These are phyloP conservation scores for Menura novaehollandiae DNA, from an alignment of 2,113 vertebrate species.

Conservation along the genomic window DNA sequence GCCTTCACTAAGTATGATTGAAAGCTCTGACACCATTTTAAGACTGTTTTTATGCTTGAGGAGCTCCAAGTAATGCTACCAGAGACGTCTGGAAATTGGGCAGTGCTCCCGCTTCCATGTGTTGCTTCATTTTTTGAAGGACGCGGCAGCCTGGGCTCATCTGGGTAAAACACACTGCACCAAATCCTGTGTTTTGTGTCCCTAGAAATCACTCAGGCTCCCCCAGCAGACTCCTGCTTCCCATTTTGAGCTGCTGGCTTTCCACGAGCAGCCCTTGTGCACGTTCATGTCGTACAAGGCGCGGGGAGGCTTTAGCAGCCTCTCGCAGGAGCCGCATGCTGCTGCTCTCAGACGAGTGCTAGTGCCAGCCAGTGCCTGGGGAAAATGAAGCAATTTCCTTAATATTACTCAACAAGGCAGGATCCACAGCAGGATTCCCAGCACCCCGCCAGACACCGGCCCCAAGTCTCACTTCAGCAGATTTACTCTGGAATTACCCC, in stretches of 20 bases:
- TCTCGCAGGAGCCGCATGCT: not conserved
- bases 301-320: not conserved
- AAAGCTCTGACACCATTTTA: not conserved
- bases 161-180: not conserved
- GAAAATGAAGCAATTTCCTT: slow-evolving; percentile 1
- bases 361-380: not conserved
- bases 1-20: not conserved
- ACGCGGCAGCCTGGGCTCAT: not conserved
- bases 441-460: not conserved
- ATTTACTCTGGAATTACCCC: not conserved
- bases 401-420: not conserved
- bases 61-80: not conserved
- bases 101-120: not conserved
- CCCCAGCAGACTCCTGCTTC: not conserved
- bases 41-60: not conserved
- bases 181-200: not conserved
- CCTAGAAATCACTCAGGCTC: not conserved
- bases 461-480: not conserved
- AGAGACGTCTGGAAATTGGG: not conserved
- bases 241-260: not conserved
- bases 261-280: not conserved
- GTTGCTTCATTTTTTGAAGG: not conserved
- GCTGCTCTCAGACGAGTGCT: not conserved
- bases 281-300: not conserved
- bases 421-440: not conserved